phyloP scores from a whole-genome alignment of 2,113 vertebrate species.

The Budorcas taxicolor region DNA sequence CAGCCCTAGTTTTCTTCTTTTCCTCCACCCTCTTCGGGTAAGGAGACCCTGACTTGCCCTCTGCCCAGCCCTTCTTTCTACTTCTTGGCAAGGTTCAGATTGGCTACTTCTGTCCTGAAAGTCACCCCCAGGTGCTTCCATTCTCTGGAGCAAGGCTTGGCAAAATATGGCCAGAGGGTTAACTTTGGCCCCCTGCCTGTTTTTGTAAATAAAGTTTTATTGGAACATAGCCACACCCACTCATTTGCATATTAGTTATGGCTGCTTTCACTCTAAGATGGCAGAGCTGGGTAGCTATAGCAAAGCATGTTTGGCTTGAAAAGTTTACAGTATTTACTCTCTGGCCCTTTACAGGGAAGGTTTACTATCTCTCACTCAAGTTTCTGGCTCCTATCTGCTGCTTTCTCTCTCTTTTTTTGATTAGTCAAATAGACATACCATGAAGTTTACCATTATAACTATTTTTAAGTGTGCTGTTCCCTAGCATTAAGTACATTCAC shows the following conservation, averaged over 20 bases:
- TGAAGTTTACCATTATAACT: not conserved
- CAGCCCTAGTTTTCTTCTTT: not conserved
- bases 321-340: not conserved
- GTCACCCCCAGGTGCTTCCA: not conserved
- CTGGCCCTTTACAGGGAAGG: not conserved
- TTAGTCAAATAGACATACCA: not conserved
- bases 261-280: not conserved
- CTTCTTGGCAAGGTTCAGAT: not conserved
- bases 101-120: not conserved
- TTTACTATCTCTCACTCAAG: not conserved
- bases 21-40: not conserved
- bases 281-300: not conserved
- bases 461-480: not conserved
- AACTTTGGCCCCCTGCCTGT: not conserved
- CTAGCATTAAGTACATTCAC: not conserved
- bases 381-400: not conserved
- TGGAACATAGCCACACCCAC: not conserved
- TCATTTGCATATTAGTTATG: not conserved
- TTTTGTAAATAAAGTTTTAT: slow-evolving; percentile 70
- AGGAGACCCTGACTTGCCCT: not conserved
- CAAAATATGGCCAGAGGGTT: not conserved
- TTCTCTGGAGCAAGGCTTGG: not conserved
- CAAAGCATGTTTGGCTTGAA: not conserved
- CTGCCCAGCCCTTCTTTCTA: not conserved
- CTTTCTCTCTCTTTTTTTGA: not conserved